Evolutionary conservation across 2,797 vertebrate genomes (phyloP), one percentile per base, ranked within the genome.

Genomic region (Eulemur mongoz): DNA sequence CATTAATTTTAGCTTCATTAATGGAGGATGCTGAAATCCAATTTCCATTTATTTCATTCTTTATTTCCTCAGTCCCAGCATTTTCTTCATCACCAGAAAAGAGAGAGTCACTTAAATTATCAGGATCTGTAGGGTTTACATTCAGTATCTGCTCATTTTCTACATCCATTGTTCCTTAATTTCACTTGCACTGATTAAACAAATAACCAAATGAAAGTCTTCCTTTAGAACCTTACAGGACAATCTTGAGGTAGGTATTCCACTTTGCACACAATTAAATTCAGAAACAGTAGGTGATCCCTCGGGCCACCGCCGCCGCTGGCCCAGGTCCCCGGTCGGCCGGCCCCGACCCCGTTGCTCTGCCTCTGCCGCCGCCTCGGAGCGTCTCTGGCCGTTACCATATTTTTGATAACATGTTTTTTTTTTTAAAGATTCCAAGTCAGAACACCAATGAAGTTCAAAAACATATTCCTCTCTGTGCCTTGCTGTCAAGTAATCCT

Each of bases 1-100:
- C 99, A 96, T 99, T 99, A 94, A 99, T 99, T 97, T 99, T 99
- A 40, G 99, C 99, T 98, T 99, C 99, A 0, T 99, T 99, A 98
- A 99, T 99, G 69, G 99, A 99, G 13, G 99, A 98, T 61, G 98
- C 98, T 3, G 98, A 98, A 98, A 99, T 98, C 99, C 99, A 99
- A 98, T 99, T 99, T 82, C 99, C 99, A 93, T 99, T 99, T 96
- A 99, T 98, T 98, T 99, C 99, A 57, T 98, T 99, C 96, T 98
- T 98, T 89, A 95, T 94, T 87, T 98, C 99, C 83, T 98, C 98
- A 93, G 95, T 96, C n/a, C 98, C 98, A 92, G 97, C 98, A 78
- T 99, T 99, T 97, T 99, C 99, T 97, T 99, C 99, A 20, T 99
- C 99, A 18, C 99, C 99, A 0, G 99, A 99, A 96, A 99, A 98